These are phyloP conservation scores for Ophioderma brevispina DNA, from an alignment of 35 echinoderm and acorn worm species.

Conservation along the genomic window DNA sequence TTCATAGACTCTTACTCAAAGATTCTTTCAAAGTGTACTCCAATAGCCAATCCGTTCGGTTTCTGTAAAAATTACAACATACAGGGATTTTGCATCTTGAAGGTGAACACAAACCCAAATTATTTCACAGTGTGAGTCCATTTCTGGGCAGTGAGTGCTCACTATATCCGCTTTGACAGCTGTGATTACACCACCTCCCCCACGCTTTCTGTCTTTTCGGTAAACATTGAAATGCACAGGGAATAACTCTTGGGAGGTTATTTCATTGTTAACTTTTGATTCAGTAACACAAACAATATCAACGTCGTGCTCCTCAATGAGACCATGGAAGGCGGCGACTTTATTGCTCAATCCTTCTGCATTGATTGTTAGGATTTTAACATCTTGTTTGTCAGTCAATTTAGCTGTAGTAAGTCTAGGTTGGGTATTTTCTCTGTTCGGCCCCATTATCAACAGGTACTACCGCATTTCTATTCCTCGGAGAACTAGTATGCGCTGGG, in stretches of 20 bases:
- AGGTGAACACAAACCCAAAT: slow-evolving; percentile 21
- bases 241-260: slow-evolving; percentile 2
- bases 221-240: background rate
- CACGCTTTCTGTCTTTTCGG: background rate
- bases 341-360: background rate
- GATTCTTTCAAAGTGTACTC: slow-evolving; percentile 1
- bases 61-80: background rate
- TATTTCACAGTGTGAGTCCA: slow-evolving; percentile 26
- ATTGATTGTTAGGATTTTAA: background rate
- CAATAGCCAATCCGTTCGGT: slow-evolving; percentile 16
- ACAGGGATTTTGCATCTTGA: slow-evolving; percentile 19
- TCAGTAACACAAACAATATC: background rate
- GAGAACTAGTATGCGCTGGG: no score
- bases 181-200: slow-evolving; percentile 3
- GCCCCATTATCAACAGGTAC: background rate
- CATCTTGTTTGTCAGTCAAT: background rate
- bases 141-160: background rate
- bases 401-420: background rate
- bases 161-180: slow-evolving; percentile 15
- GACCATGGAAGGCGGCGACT: background rate
- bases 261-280: background rate
- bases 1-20: background rate
- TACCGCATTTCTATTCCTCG: no score
- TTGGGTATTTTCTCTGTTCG: background rate
- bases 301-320: background rate